Base-by-base conservation (phyloP, 2,888 invertebrate genomes). In the Cerastoderma edule region DNA sequence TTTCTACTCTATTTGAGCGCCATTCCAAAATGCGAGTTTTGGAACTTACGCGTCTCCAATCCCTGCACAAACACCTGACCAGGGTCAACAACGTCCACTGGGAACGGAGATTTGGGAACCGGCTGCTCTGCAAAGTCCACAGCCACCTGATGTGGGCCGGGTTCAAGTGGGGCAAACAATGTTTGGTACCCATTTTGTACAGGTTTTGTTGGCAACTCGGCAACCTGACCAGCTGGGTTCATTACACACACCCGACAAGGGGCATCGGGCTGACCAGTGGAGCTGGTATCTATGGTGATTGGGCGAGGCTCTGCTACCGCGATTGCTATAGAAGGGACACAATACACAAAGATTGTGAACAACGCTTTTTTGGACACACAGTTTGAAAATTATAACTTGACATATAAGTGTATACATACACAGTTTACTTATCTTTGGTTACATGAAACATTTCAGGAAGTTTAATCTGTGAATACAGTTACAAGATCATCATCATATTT, bases 11-110 rank as follows among this genome's bases (percentile, higher is more conserved):
- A 24, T 3, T n/a, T 28, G 24, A 28, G 32, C 8, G 5, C 28
- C 64, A 65, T 63, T 85, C 80, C 48, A 90, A 90, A 64, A 88
- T 48, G 22, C 33, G 48, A n/a, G 19, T 44, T 5, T 16, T 24
- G 28, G 8, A 35, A 96, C 97, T 96, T 95, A 97, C 97, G 96
- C 91, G 96, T 95, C 92, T 97, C 96, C 60, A 97, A 94, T 87
- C 97, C 92, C 53, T 83, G 89, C 63, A 93, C 89, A 27, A 87
- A 88, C 89, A 96, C 95, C 0, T 96, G 96, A 13, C 96, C 96
- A 48, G 77, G 78, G 86, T 95, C 94, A 35, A 83, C 76, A 39
- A 83, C 86, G 67, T 83, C 71, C n/a, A 91, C 88, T n/a, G 82
- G 85, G 84, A 89, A 90, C 28, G 93, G 93, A 67, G 91, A 91